A percentile compares a stretch with the other conserved stretches of the same genome.
Conservation (phyloP, 92 coral and sea anemone genomes). For the Porites divaricata region DNA sequence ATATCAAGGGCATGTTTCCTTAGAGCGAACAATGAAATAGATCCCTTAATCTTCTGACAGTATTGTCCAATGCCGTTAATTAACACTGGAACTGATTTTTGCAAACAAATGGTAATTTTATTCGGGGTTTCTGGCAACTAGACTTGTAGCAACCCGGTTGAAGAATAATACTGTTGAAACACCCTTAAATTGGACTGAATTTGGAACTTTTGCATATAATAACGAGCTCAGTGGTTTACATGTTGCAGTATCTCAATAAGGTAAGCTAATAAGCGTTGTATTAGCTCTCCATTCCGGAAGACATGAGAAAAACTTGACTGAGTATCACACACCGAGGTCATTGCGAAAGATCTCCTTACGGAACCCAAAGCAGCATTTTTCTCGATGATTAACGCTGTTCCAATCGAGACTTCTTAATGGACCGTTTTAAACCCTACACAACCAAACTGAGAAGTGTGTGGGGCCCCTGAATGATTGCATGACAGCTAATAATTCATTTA, state of each 20-base stretch:
- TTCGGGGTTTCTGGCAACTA: neutral
- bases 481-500: too few relatives aligned
- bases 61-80: constrained; percentile 19
- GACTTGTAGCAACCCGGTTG: neutral
- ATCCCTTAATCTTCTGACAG: constrained; percentile 28
- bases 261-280: neutral
- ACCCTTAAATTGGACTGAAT: neutral
- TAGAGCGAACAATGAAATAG: constrained; percentile 24
- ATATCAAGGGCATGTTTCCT: neutral
- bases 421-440: neutral
- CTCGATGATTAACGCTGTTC: neutral
- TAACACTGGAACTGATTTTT: constrained; percentile 2
- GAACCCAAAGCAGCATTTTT: neutral
- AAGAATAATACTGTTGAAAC: neutral
- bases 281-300: too few relatives aligned
- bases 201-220: neutral
- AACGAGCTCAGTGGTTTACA: neutral
- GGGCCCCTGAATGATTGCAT: too few relatives aligned
- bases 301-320: neutral
- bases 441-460: too few relatives aligned
- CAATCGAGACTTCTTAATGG: neutral
- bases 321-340: neutral
- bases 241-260: neutral
- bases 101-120: constrained; percentile 9
- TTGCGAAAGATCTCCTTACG: neutral